These are phyloP conservation scores for Hydropsyche betteni DNA, from an alignment of 2,888 invertebrate genomes.

Conservation along the genomic window DNA sequence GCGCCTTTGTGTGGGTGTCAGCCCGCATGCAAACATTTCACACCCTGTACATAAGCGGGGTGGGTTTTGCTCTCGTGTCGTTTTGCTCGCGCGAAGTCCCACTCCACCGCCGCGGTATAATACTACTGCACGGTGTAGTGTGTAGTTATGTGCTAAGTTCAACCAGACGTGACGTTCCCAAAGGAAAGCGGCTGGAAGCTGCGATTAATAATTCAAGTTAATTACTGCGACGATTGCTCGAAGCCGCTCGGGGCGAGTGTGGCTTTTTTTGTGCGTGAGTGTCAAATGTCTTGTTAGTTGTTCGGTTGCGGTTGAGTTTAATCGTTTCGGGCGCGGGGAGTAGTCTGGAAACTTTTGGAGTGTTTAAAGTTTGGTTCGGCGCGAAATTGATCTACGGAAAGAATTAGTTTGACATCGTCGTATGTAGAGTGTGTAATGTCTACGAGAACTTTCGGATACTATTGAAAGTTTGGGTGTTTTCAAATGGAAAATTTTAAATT, in stretches of 20 bases:
- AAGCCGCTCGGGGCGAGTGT: not conserved
- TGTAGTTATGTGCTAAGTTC: slow-evolving; percentile 1
- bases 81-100: slow-evolving; percentile 35
- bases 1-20: slow-evolving; percentile 12
- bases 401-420: no score
- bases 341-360: no score
- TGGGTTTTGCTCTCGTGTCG: not conserved
- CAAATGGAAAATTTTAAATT: no score
- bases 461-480: no score
- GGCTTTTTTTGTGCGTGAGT: no score
- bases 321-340: no score
- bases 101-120: not conserved
- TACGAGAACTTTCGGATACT: no score
- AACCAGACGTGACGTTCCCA: not conserved
- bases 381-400: no score
- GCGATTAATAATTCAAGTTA: slow-evolving; percentile 24
- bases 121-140: not conserved
- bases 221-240: slow-evolving; percentile 16
- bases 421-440: no score
- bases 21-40: slow-evolving; percentile 47
- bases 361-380: no score
- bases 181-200: slow-evolving; percentile 12
- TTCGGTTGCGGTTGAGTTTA: no score
- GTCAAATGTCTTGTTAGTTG: no score
- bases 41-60: slow-evolving; percentile 49